Evolutionary conservation across 2,888 invertebrate species (phyloP), one percentile per base, ranked within the genome.

Genomic region (Incurvaria masculella): DNA sequence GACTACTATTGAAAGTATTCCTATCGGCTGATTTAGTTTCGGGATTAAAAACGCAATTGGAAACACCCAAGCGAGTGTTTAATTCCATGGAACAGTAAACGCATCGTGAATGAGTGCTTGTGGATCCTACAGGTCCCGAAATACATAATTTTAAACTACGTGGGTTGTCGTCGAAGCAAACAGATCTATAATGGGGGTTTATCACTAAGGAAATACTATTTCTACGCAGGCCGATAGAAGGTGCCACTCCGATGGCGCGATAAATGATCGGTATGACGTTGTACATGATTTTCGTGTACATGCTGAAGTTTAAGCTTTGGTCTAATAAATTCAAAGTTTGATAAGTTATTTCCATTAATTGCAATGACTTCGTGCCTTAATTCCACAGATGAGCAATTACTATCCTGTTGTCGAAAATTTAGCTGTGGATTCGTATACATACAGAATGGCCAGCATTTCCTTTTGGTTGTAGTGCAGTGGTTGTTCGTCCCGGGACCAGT

Each of bases 211-310:
- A n/a, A n/a, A n/a, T n/a, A n/a, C n/a, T n/a, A n/a, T n/a, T n/a
- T n/a, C n/a, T n/a, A n/a, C n/a, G n/a, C n/a, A n/a, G n/a, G n/a
- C n/a, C n/a, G n/a, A n/a, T n/a, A n/a, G n/a, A n/a, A n/a, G n/a
- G n/a, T n/a, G n/a, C n/a, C n/a, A n/a, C n/a, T n/a, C n/a, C n/a
- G n/a, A 50, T 18, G 41, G 8, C 2, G 16, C 14, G 61, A 61
- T 1, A 61, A 51, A 5, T 53, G 48, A 41, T 60, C 59, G 4
- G 61, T 59, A 20, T 58, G 57, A 2, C 56, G 47, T 62, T 61
- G 60, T 56, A 59, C n/a, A 50, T 47, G 5, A 58, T n/a, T n/a
- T n/a, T 59, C 18, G 60, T 59, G 5, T 60, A 50, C 20, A 55
- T 55, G 42, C 56, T 48, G 2, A 62, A 43, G 2, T 45, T 50